Conservation (phyloP, 2,797 vertebrate species). For the Sarcoramphus papa region DNA sequence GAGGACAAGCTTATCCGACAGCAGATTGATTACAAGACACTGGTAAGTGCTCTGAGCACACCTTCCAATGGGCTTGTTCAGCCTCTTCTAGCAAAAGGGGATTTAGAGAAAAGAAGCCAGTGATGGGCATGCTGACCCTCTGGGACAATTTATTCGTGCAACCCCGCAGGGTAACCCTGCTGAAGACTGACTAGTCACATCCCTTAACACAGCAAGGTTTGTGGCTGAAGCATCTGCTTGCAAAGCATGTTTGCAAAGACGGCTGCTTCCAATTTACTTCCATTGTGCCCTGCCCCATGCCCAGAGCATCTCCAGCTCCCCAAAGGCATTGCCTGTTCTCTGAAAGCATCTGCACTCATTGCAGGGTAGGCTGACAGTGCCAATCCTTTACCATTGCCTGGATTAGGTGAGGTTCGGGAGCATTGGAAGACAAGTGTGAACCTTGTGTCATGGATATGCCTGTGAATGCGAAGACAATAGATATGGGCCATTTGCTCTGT, state of each 20-base stretch:
- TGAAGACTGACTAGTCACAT: neutral
- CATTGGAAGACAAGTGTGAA: neutral
- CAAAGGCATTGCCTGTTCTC: neutral
- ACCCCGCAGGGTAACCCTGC: neutral
- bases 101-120: neutral
- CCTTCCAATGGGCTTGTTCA: neutral
- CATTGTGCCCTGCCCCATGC: neutral
- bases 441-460: neutral
- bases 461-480: neutral
- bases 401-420: neutral
- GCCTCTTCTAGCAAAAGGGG: neutral
- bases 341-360: neutral
- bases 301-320: neutral
- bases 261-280: neutral
- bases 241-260: neutral
- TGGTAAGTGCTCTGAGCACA: slow-evolving; percentile 78
- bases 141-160: slow-evolving; percentile 12
- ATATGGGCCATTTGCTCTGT: neutral
- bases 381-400: neutral
- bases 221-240: neutral
- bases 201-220: neutral
- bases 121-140: neutral
- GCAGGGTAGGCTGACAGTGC: neutral
- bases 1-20: slow-evolving; percentile 99
- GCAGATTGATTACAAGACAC: slow-evolving; percentile 98